These are phyloP conservation scores for Portevinia maculata DNA, from an alignment of 2,888 invertebrate genomes.

Conservation along the genomic window DNA sequence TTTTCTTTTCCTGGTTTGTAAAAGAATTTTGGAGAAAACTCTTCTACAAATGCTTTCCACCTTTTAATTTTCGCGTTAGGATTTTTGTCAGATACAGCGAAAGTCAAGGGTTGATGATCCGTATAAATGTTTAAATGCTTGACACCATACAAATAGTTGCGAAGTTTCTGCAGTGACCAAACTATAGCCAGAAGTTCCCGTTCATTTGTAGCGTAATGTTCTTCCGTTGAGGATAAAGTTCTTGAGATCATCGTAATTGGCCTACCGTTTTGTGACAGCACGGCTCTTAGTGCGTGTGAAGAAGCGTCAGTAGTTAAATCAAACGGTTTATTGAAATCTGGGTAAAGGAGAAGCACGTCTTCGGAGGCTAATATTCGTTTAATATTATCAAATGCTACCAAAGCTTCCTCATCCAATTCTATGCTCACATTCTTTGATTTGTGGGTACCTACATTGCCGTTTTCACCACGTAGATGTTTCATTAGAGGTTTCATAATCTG, in stretches of 20 bases:
- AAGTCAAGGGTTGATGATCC: constrained; percentile 55
- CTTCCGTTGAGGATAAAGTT: constrained; percentile 74
- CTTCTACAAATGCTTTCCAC: constrained; percentile 45
- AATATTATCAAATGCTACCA: constrained; percentile 4
- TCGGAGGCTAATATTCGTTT: constrained; percentile 28
- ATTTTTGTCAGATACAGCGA: constrained; percentile 46
- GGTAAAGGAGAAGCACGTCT: constrained; percentile 64
- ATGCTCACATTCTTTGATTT: constrained; percentile 14
- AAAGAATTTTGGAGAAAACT: constrained; percentile 44
- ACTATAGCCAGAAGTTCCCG: constrained; percentile 78
- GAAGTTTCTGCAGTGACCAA: constrained; percentile 78
- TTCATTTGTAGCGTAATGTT: constrained; percentile 77
- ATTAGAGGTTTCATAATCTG: constrained; percentile 26
- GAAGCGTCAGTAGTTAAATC: constrained; percentile 77
- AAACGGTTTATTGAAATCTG: constrained; percentile 77
- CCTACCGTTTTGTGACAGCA: constrained; percentile 76
- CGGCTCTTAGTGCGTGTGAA: constrained; percentile 75
- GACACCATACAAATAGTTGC: constrained; percentile 78
- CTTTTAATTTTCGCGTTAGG: constrained; percentile 57
- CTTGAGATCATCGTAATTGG: constrained; percentile 77
- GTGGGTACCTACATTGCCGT: constrained; percentile 29
- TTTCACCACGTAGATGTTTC: constrained; percentile 18
- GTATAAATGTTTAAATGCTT: constrained; percentile 54
- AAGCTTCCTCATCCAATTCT: constrained; percentile 17
- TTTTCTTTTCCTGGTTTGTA: too few species aligned